Base-by-base conservation (phyloP, 2,113 vertebrate species). In the Entosphenus tridentatus region DNA sequence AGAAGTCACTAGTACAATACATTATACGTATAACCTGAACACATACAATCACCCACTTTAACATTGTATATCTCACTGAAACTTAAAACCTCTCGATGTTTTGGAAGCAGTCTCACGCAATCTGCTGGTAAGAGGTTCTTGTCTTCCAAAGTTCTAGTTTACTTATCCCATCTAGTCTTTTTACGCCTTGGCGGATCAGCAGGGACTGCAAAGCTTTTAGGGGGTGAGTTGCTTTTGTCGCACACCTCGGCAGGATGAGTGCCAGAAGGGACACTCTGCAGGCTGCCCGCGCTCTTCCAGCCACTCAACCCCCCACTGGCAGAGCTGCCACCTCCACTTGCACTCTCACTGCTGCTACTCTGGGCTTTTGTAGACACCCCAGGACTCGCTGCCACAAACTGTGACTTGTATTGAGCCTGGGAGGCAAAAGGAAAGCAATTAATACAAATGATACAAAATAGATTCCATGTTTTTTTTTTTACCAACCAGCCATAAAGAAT, bases 81-180 rank as follows among this genome's bases (percentile, higher is more conserved):
- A 39, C 39, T 39, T 39, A 39, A 39, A 39, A 39, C 39, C 39
- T 39, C 39, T 39, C 39, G 39, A 39, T 39, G 39, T 39, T 39
- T 39, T 39, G 39, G 39, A 39, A 39, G 39, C 39, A 39, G 39
- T 39, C 39, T 39, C 39, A 39, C 39, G 39, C 39, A 39, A 39
- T 39, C 39, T 39, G 39, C 39, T 39, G 39, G 39, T 39, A 39
- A 39, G 39, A 39, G 39, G 39, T 39, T 39, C 39, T 39, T 39
- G 39, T 39, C 39, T 39, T 39, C 39, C 39, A 39, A 39, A 39
- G 39, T n/a, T 71, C 72, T n/a, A 14, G 72, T 76, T 83, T 83
- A 96, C 84, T 87, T 96, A 82, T 98, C 91, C 93, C 90, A 98
- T 72, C 92, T 80, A 73, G 90, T 97, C 78, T 89, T 98, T 79